phyloP scores from a whole-genome alignment of 2,113 vertebrate genomes.

The Anarrhichthys ocellatus region DNA sequence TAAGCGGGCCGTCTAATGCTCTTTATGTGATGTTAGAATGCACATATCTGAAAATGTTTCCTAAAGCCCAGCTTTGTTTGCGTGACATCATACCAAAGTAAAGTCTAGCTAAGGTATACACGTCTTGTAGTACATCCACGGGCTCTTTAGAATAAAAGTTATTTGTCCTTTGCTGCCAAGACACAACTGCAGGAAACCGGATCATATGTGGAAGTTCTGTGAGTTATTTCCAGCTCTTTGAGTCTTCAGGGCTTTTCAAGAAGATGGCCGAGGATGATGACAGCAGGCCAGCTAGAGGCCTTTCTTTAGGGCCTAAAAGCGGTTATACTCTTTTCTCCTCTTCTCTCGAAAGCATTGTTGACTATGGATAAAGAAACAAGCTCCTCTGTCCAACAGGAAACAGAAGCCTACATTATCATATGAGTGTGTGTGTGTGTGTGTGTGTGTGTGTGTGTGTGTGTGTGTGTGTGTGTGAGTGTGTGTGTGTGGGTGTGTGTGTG shows the following conservation, averaged over 20 bases:
- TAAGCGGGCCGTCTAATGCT: not conserved
- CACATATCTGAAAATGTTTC: not conserved
- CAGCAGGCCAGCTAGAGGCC: slow-evolving; percentile 30
- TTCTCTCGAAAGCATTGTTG: slow-evolving; percentile 11
- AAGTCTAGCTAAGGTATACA: not conserved
- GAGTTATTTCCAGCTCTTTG: not conserved
- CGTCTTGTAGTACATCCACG: not conserved
- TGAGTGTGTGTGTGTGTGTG: slow-evolving; percentile 12
- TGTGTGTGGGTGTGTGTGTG: no score
- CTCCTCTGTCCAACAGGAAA: slow-evolving; percentile 22
- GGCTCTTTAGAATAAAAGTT: not conserved
- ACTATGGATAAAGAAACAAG: slow-evolving; percentile 25
- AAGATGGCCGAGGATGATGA: slow-evolving; percentile 47
- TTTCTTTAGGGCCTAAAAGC: slow-evolving; percentile 81
- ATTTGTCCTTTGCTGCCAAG: not conserved
- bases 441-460: no score
- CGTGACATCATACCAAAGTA: not conserved
- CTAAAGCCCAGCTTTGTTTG: not conserved
- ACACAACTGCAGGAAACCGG: not conserved
- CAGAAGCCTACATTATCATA: slow-evolving; percentile 42
- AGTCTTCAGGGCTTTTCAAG: slow-evolving; percentile 27
- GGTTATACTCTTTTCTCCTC: slow-evolving; percentile 72
- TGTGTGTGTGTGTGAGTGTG: no score
- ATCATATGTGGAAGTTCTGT: not conserved
- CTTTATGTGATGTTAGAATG: not conserved